These are phyloP conservation scores for Pocota personata DNA, from an alignment of 2,888 invertebrate genomes.

Conservation along the genomic window DNA sequence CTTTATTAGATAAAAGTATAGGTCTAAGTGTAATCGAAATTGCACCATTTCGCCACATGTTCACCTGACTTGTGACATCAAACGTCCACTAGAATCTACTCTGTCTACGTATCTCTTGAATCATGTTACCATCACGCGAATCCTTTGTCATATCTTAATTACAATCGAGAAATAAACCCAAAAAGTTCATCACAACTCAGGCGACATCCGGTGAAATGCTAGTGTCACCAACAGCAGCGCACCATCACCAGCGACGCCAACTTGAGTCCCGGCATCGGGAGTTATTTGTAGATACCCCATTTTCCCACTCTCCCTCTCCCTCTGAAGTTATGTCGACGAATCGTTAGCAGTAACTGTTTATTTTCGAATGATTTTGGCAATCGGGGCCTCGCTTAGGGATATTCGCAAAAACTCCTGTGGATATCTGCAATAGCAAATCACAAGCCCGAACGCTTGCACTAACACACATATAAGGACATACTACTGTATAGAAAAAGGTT, in stretches of 20 bases:
- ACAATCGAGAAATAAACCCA: conserved; percentile 57
- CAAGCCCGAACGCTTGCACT: conserved; percentile 40
- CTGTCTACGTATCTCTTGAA: neutral
- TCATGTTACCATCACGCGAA: conserved; percentile 24
- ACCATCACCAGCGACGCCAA: conserved; percentile 17
- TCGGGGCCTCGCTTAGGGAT: conserved; percentile 50
- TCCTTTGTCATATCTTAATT: conserved; percentile 63
- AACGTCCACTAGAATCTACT: no score
- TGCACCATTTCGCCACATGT: no score
- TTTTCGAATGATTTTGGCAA: conserved; percentile 71
- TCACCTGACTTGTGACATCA: no score
- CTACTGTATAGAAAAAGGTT: conserved; percentile 16
- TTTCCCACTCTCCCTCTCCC: neutral
- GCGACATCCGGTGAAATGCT: conserved; percentile 66
- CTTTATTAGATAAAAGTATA: no score
- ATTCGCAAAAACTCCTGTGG: conserved; percentile 72
- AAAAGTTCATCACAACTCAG: conserved; percentile 63
- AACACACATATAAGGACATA: neutral
- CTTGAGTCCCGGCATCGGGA: conserved; percentile 50
- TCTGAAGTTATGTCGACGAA: conserved; percentile 43
- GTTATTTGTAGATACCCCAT: conserved; percentile 13
- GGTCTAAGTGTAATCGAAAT: no score
- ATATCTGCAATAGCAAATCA: conserved; percentile 74
- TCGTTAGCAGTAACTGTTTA: conserved; percentile 62
- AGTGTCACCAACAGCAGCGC: conserved; percentile 40